Evolutionary conservation across 2,113 vertebrate species (phyloP).

Genomic region (human (Homo sapiens)): DNA sequence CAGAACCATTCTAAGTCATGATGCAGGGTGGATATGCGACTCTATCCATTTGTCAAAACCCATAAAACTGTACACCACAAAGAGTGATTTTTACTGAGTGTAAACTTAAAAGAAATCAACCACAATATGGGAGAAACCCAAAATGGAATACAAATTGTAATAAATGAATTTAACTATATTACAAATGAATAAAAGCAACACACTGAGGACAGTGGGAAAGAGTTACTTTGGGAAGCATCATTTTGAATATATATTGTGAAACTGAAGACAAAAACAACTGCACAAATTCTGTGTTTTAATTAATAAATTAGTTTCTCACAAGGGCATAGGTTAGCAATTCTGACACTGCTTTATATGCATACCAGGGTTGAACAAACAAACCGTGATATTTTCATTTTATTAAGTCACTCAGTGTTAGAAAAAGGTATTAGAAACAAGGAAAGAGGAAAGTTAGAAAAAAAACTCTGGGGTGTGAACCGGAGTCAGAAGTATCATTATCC

Average conservation of each 20-base stretch:
- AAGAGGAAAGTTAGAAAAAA: not conserved
- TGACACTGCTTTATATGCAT: not conserved
- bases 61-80: not conserved
- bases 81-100: not conserved
- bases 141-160: not conserved
- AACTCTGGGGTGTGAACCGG: not conserved
- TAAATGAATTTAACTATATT: not conserved
- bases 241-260: not conserved
- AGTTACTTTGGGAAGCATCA: not conserved
- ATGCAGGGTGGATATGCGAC: too few relatives aligned
- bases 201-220: not conserved
- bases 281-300: not conserved
- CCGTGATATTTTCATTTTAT: not conserved
- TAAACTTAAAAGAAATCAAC: conserved; percentile 25
- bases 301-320: not conserved
- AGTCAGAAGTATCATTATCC: not conserved
- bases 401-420: not conserved
- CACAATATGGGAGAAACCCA: not conserved
- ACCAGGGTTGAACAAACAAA: not conserved
- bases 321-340: not conserved
- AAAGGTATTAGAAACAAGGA: not conserved
- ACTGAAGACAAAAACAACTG: not conserved
- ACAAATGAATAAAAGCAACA: not conserved
- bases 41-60: not conserved
- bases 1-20: not conserved